A percentile compares a stretch with the other conserved stretches of the same genome.
These are phyloP conservation scores for Rhopilema esculentum DNA, from an alignment of 30 jellyfish, hydroid and myxozoan species.

Conservation along the genomic window DNA sequence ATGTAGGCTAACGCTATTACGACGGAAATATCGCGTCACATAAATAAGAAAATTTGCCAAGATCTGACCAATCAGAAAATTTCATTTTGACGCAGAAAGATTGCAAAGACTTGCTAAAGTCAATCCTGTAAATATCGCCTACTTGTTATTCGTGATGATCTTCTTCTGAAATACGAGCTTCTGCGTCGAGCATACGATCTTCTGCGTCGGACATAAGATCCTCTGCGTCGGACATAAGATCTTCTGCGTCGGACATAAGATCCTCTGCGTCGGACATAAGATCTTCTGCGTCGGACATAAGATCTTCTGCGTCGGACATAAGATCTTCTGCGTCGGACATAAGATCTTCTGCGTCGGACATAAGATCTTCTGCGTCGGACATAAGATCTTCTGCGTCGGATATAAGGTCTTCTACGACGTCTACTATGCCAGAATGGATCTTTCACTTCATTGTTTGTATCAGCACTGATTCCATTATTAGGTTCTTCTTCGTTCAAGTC, in stretches of 20 bases:
- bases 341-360: background rate
- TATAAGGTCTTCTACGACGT: background rate
- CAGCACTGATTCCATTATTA: background rate
- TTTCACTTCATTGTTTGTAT: background rate
- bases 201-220: background rate
- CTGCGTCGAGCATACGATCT: background rate
- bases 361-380: background rate
- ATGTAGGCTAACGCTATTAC: too few relatives aligned
- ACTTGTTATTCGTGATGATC: background rate
- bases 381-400: background rate
- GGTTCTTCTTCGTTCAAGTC: background rate
- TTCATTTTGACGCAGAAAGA: too few relatives aligned
- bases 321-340: background rate
- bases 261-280: background rate
- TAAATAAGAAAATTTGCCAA: too few relatives aligned
- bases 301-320: background rate
- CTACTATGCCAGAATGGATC: background rate
- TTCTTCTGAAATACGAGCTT: background rate
- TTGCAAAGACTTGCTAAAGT: too few relatives aligned
- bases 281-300: background rate
- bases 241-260: background rate
- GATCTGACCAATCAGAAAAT: too few relatives aligned
- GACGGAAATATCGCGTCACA: too few relatives aligned
- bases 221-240: background rate
- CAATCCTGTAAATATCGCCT: too few relatives aligned